Conservation (phyloP, 2,888 invertebrate species). For the Euzophera pinguis region DNA sequence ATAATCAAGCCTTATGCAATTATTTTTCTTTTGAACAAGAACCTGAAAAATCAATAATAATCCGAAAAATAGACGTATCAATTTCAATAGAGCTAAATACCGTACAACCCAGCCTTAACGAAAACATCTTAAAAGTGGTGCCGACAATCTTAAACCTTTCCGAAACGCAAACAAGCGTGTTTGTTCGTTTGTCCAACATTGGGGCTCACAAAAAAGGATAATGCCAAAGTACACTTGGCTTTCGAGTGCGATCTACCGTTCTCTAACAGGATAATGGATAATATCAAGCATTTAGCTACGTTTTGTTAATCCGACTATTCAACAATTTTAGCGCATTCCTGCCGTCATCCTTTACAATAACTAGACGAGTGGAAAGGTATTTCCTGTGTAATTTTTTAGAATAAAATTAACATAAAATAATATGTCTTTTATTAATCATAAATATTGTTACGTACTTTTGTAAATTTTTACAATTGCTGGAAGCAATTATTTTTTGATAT, state of each 20-base stretch:
- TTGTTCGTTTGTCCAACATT: constrained; percentile 44
- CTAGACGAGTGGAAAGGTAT: too few species aligned
- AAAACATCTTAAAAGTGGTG: constrained; percentile 42
- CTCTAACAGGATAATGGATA: constrained; percentile 55
- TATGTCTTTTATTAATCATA: too few species aligned
- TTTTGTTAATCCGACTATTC: constrained; percentile 39
- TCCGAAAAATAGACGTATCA: not conserved
- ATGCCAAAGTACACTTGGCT: constrained; percentile 19
- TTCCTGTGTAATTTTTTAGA: too few species aligned
- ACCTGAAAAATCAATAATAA: too few species aligned
- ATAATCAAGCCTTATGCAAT: too few species aligned
- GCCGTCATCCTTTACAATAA: too few species aligned
- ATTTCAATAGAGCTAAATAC: not conserved
- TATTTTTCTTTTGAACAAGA: too few species aligned
- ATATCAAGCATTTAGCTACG: constrained; percentile 30
- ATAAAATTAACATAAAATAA: too few species aligned
- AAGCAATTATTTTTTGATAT: too few species aligned
- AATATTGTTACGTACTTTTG: too few species aligned
- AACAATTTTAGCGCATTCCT: constrained; percentile 11
- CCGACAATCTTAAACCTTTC: constrained; percentile 51
- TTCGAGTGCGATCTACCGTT: constrained; percentile 54
- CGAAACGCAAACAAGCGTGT: constrained; percentile 46
- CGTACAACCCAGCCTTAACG: constrained; percentile 29
- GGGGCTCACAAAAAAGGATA: constrained; percentile 39
- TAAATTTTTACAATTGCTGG: not conserved